Percentiles rank a stretch among this genome's conserved stretches.
phyloP scores from a whole-genome alignment of 2,888 invertebrate species.

The Miltochrista miniata region DNA sequence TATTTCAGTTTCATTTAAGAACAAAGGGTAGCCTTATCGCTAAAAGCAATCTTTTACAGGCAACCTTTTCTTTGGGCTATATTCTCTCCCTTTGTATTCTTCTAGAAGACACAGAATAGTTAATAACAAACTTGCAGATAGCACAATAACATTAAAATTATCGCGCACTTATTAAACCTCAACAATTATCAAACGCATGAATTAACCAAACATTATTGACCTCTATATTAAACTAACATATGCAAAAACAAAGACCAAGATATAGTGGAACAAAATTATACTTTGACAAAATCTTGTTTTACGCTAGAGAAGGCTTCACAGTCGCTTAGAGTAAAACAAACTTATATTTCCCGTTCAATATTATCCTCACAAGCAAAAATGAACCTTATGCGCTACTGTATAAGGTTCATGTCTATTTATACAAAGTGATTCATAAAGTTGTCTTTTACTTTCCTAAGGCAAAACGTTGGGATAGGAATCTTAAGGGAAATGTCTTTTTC shows the following conservation, averaged over 20 bases:
- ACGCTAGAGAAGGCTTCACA: conserved; percentile 75
- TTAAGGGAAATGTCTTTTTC: conserved; percentile 82
- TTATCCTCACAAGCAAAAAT: conserved; percentile 16
- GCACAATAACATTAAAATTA: conserved; percentile 27
- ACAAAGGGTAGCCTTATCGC: too few species aligned
- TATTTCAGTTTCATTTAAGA: too few species aligned
- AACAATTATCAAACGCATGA: conserved; percentile 23
- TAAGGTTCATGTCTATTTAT: conserved; percentile 21
- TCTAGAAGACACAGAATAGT: neutral
- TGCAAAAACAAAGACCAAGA: conserved; percentile 34
- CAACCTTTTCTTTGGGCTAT: too few species aligned
- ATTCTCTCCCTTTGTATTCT: neutral
- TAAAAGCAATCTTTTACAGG: too few species aligned
- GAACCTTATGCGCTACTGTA: neutral
- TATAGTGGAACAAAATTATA: conserved; percentile 61
- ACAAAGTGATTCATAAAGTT: conserved; percentile 27
- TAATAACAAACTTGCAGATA: neutral
- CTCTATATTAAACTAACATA: neutral
- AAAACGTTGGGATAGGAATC: conserved; percentile 78
- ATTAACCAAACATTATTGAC: conserved; percentile 6
- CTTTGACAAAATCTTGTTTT: conserved; percentile 79
- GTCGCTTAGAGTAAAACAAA: conserved; percentile 62
- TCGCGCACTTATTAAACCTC: conserved; percentile 12
- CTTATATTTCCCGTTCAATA: conserved; percentile 13
- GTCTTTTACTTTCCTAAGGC: conserved; percentile 60